Conservation (phyloP, 2,113 vertebrate genomes). For the Xerus inauris region DNA sequence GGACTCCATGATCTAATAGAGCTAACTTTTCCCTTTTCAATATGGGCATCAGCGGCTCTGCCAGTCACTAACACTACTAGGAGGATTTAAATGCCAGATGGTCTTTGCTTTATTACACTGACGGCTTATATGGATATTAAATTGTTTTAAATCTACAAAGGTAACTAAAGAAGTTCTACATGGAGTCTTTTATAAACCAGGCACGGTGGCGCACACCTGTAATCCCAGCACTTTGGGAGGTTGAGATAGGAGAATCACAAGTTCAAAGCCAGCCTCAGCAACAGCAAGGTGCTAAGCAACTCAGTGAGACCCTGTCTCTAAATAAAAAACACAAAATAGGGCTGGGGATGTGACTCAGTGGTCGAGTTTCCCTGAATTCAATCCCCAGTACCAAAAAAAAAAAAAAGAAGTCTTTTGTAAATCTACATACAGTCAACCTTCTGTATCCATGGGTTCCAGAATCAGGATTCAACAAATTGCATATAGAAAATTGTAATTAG, state of each 20-base stretch:
- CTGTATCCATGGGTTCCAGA: background rate
- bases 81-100: background rate
- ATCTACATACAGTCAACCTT: background rate
- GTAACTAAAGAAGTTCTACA: background rate
- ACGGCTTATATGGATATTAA: background rate
- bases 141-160: slow-evolving; percentile 7
- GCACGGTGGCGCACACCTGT: too few species aligned
- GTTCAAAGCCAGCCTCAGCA: too few species aligned
- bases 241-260: too few species aligned
- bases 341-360: too few species aligned
- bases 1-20: slow-evolving; percentile 36
- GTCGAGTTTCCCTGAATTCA: too few species aligned
- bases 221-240: too few species aligned
- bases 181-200: background rate
- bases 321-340: too few species aligned
- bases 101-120: background rate
- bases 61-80: background rate
- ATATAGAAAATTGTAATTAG: background rate
- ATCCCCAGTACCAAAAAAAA: too few species aligned
- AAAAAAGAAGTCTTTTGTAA: background rate
- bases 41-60: background rate
- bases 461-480: background rate
- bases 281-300: too few species aligned
- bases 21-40: slow-evolving; percentile 43
- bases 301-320: too few species aligned